Percentiles rank a stretch among this genome's conserved stretches.
These are phyloP conservation scores for Lasioglossum oenotherae DNA, from an alignment of 2,888 invertebrate genomes.

Conservation along the genomic window DNA sequence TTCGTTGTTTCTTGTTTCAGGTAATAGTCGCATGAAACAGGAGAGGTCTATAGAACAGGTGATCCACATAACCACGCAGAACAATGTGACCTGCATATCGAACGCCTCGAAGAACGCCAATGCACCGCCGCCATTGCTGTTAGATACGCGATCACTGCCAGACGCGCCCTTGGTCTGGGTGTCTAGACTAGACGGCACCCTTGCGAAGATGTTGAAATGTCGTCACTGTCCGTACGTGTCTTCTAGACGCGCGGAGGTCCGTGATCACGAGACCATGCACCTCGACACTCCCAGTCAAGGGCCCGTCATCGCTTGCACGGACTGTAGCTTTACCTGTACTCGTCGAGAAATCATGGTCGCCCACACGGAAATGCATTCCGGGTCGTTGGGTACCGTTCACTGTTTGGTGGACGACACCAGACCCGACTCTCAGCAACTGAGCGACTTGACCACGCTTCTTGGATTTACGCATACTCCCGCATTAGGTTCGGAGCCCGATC, in stretches of 20 bases:
- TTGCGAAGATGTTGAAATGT: constrained; percentile 94
- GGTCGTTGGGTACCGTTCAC: constrained; percentile 89
- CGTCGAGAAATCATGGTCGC: constrained; percentile 89
- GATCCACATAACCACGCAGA: constrained; percentile 62
- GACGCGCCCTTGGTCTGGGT: constrained; percentile 92
- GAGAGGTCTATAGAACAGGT: constrained; percentile 71
- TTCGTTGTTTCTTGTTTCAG: constrained; percentile 36
- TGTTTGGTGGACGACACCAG: constrained; percentile 88
- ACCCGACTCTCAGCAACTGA: constrained; percentile 85
- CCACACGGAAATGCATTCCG: constrained; percentile 91
- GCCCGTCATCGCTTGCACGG: constrained; percentile 88
- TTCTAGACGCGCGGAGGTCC: constrained; percentile 91
- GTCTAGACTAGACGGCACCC: constrained; percentile 88
- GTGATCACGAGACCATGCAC: constrained; percentile 94
- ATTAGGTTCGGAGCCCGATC: constrained; percentile 78
- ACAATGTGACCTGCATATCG: constrained; percentile 64
- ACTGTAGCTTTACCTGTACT: constrained; percentile 92
- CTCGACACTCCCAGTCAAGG: constrained; percentile 85
- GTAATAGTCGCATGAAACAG: constrained; percentile 57
- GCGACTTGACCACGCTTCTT: constrained; percentile 76
- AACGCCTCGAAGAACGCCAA: constrained; percentile 77
- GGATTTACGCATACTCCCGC: constrained; percentile 73
- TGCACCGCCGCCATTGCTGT: constrained; percentile 76
- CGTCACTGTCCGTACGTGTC: constrained; percentile 94
- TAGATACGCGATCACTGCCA: constrained; percentile 85